Evolutionary conservation across 2,888 invertebrate genomes (phyloP), one percentile per base, ranked within the genome.

Genomic region (Philereme vetulata): DNA sequence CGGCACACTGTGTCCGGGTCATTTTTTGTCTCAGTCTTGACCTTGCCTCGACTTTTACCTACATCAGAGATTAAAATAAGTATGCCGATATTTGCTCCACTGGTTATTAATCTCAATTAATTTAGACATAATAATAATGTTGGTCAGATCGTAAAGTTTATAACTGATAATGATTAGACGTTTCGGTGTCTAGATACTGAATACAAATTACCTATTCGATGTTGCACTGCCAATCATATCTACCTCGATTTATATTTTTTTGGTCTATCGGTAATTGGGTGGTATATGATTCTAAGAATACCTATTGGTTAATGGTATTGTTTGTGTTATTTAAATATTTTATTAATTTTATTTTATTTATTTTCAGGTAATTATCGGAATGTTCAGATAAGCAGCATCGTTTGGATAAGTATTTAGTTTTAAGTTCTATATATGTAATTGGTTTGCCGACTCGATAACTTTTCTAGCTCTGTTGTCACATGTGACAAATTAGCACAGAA

Each of bases 1-100:
- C 49, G 10, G 2, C 50, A 40, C 10, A 66, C 72, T 71, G 62
- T 70, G 72, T 57, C 51, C 47, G 57, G 67, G 72, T 74, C 55
- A 71, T 70, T 78, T 81, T 81, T 81, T 78, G 76, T 65, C 57
- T 57, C 64, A 55, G 34, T 45, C 8, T 21, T 68, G 75, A 81
- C 82, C 82, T 82, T 82, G 78, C 56, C 8, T 47, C 69, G 79
- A 80, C 79, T 81, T 80, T 79, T 80, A 80, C 78, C 74, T 77
- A 78, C 81, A 73, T 72, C 79, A 78, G 71, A 67, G 80, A 75
- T 74, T 69, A 66, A 72, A 75, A 75, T 74, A 71, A 67, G 58
- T 58, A 57, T 57, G 45, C 55, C 72, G 62, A 71, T 75, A 68
- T 72, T 71, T 70, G 73, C 73, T 72, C 69, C 75, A 66, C 67